phyloP scores from a whole-genome alignment of 2,797 vertebrate species.

The Acrocephalus scirpaceus region DNA sequence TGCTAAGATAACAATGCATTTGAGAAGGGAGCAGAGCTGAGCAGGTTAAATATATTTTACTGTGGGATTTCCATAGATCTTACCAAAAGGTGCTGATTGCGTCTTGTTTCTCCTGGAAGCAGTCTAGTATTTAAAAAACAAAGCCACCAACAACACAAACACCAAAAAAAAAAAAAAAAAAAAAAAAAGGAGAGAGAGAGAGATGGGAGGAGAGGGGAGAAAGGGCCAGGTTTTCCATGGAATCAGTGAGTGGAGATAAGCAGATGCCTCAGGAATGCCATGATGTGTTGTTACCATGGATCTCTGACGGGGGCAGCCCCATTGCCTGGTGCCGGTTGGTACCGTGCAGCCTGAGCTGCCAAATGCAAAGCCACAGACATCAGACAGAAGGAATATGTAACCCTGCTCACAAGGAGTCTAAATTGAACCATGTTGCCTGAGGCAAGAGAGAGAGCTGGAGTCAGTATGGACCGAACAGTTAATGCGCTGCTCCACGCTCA shows the following conservation, averaged over 20 bases:
- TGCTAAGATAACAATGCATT: background rate
- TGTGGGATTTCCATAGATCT: background rate
- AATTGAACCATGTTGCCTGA: background rate
- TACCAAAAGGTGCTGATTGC: background rate
- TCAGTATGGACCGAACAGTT: rapidly evolving
- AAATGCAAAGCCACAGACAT: background rate
- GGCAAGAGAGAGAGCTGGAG: background rate
- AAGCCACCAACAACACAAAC: background rate
- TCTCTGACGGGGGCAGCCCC: background rate
- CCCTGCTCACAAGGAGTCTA: background rate
- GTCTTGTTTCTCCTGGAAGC: background rate
- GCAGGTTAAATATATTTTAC: background rate
- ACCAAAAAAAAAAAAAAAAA: background rate
- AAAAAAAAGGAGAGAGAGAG: background rate
- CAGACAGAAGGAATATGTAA: background rate
- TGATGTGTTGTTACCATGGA: background rate
- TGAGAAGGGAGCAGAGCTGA: background rate
- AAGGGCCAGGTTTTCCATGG: background rate
- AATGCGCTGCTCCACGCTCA: background rate
- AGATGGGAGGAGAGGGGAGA: background rate
- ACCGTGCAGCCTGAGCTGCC: background rate
- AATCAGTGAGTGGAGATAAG: background rate
- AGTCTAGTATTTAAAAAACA: background rate
- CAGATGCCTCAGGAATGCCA: background rate
- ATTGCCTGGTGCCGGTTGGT: slow-evolving; percentile 2